Evolutionary conservation across 30 jellyfish, hydroid and myxozoan genomes (phyloP), one percentile per base, ranked within the genome.

Genomic region (Aurelia aurita): DNA sequence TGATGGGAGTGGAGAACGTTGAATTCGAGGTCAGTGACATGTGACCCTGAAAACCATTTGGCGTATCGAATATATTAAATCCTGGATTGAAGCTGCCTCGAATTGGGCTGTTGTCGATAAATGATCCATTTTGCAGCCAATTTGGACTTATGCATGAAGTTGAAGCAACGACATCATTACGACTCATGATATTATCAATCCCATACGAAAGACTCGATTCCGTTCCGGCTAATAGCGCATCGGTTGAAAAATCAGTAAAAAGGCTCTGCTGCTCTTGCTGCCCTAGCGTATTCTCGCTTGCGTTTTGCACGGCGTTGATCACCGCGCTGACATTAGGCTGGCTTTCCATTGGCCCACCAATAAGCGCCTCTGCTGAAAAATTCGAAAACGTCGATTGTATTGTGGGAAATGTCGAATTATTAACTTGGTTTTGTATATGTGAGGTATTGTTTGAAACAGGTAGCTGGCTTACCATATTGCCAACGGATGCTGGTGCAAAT

Each of bases 401-500:
- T 13, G 90, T 87, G 45, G 96, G 96, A 16, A 87, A 77, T 19
- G 89, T 31, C 15, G 88, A 46, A 43, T 59, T 69, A 26, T 44
- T 53, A 61, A 26, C 61, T 23, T 51, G 23, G 46, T 55, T 71
- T 23, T 46, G 79, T 69, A 82, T 23, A n/a, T 47, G 34, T 55
- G 60, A 23, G 22, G 84, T 13, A 16, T 61, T 67, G 77, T 64
- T 32, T 18, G 92, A 69, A 47, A 70, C 16, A 2, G 92, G 83
- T 20, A 77, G 25, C 28, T 77, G 88, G 71, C 35, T 64, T 23
- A 79, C 79, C 94, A 87, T 93, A 22, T 60, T 82, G 25, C 87
- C 93, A 6, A 93, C 81, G 28, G 96, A 90, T 26, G 96, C 98
- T 39, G 98, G 98, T 1, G 98, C 97, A 75, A 93, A 93, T 12